Evolutionary conservation across 2,113 vertebrate genomes (phyloP).

Genomic region (Epinephelus lanceolatus): DNA sequence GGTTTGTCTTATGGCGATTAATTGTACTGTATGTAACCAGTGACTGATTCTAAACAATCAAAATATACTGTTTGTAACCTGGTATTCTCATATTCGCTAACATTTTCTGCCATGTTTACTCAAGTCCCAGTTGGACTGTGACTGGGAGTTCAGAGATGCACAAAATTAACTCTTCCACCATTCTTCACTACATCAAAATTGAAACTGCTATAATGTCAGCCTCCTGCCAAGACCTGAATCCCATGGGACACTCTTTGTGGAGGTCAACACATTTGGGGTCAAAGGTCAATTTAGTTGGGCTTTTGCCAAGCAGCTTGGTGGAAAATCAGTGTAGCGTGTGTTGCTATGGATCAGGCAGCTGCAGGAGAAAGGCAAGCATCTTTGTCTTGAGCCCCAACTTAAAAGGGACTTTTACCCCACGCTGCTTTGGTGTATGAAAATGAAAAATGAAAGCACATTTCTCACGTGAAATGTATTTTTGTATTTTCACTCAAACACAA

Average conservation of each 20-base stretch:
- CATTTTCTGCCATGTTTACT: too few relatives aligned
- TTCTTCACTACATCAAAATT: too few relatives aligned
- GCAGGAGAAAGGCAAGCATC: background rate
- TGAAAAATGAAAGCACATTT: background rate
- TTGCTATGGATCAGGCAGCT: background rate
- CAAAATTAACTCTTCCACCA: too few relatives aligned
- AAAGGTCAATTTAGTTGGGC: slow-evolving; percentile 6
- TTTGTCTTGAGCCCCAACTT: background rate
- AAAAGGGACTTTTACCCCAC: background rate
- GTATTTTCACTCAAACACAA: background rate
- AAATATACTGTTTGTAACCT: too few relatives aligned
- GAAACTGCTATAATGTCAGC: background rate
- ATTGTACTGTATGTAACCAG: too few relatives aligned
- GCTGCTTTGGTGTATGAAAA: background rate
- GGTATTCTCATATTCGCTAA: too few relatives aligned
- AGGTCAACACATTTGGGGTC: slow-evolving; percentile 2
- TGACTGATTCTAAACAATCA: too few relatives aligned
- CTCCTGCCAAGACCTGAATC: background rate
- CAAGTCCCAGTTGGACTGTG: too few relatives aligned
- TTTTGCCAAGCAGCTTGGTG: background rate
- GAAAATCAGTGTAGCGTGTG: background rate
- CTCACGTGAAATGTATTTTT: background rate
- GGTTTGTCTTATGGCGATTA: too few relatives aligned
- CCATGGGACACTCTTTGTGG: background rate
- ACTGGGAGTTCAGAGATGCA: too few relatives aligned